phyloP scores from a whole-genome alignment of 2,113 vertebrate genomes.

The Jacana jacana region DNA sequence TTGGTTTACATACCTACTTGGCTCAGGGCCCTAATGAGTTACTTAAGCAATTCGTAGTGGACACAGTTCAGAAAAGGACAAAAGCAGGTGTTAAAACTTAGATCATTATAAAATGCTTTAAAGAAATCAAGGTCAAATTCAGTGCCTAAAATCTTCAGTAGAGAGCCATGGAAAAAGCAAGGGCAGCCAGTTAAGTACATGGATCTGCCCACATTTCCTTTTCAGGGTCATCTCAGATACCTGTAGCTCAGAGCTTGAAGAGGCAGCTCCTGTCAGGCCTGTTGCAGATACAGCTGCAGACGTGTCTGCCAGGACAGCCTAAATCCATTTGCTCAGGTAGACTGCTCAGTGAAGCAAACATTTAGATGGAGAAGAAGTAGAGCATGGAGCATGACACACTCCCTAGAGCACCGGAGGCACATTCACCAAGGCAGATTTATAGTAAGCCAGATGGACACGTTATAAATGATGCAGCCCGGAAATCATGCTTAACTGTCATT shows the following conservation, averaged over 20 bases:
- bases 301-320: neutral
- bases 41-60: neutral
- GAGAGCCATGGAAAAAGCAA: accelerated
- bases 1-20: neutral
- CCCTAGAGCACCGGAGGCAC: neutral
- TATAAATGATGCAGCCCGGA: accelerated
- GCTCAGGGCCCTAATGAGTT: neutral
- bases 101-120: neutral
- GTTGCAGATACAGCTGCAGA: neutral
- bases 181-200: neutral
- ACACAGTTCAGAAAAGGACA: neutral
- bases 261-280: neutral
- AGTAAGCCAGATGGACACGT: neutral
- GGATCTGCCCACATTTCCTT: neutral
- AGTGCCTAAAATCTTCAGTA: neutral
- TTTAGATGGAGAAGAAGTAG: neutral
- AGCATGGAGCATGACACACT: neutral
- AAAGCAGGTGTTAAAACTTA: neutral
- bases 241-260: neutral
- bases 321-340: neutral
- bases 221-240: neutral
- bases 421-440: neutral
- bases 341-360: neutral
- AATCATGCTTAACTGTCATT: neutral
- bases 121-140: neutral